Conservation (phyloP, 1,140 invertebrate genomes). For the Yoshiicerus persimilis region DNA sequence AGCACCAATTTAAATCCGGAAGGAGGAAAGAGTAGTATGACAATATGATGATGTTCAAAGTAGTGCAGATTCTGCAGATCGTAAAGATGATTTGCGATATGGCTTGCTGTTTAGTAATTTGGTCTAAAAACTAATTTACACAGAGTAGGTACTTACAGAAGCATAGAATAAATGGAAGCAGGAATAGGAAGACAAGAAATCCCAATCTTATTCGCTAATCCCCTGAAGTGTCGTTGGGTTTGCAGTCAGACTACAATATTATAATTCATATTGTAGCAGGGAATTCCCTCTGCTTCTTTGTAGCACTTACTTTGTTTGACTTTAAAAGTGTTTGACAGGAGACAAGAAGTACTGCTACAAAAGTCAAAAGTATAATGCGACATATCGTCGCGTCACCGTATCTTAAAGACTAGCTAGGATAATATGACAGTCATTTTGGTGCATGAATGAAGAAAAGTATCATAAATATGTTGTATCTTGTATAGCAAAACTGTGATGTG, state of each 20-base stretch:
- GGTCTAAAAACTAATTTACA: background rate
- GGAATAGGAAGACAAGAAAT: background rate
- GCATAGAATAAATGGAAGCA: background rate
- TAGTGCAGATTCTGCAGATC: background rate
- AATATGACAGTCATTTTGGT: background rate
- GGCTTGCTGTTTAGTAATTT: background rate
- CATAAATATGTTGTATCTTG: too few species aligned
- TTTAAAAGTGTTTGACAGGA: background rate
- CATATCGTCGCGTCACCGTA: background rate
- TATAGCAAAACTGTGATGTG: too few species aligned
- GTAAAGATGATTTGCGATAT: background rate
- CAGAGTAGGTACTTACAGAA: background rate
- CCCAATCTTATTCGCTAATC: background rate
- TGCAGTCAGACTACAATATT: background rate
- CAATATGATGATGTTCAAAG: background rate
- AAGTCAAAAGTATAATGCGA: too few species aligned
- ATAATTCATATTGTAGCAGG: background rate
- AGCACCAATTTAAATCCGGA: background rate
- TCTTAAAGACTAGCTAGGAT: background rate
- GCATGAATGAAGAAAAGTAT: background rate
- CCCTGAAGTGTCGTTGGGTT: background rate
- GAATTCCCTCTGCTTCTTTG: too few species aligned
- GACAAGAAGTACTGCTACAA: background rate
- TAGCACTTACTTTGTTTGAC: too few species aligned
- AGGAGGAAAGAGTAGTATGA: background rate